These are phyloP conservation scores for Uropsilus gracilis DNA, from an alignment of 2,113 vertebrate genomes.

Conservation along the genomic window DNA sequence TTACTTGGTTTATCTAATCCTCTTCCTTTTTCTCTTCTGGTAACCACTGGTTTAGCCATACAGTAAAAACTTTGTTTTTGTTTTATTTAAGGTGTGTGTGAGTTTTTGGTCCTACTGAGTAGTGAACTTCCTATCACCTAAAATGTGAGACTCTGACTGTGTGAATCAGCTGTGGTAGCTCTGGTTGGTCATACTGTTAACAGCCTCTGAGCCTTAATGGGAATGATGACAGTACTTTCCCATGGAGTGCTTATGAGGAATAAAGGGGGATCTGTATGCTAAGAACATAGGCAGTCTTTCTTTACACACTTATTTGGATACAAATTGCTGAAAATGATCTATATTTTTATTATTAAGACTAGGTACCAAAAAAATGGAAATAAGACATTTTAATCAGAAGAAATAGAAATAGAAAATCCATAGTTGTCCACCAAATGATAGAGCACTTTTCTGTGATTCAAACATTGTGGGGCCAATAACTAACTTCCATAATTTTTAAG, in stretches of 20 bases:
- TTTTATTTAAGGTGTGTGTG: too few species aligned
- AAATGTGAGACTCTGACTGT: background rate
- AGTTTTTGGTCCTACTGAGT: too few species aligned
- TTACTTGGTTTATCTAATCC: too few species aligned
- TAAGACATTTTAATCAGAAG: background rate
- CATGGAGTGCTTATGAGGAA: background rate
- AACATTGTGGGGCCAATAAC: background rate
- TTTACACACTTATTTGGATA: background rate
- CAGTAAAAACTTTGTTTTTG: too few species aligned
- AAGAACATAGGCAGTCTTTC: background rate
- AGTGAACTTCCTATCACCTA: background rate
- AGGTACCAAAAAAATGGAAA: background rate
- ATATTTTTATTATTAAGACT: background rate
- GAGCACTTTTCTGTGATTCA: background rate
- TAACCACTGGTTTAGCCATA: too few species aligned
- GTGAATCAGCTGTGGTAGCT: background rate
- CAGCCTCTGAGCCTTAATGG: background rate
- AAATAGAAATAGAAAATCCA: background rate
- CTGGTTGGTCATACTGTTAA: background rate
- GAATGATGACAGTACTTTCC: background rate
- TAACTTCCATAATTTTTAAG: background rate
- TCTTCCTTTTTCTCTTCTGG: too few species aligned
- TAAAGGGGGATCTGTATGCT: background rate
- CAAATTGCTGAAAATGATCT: background rate
- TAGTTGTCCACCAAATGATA: background rate